A percentile compares a stretch with the other conserved stretches of the same genome.
phyloP scores from a whole-genome alignment of 2,888 invertebrate species.

The Tipula lateralis region DNA sequence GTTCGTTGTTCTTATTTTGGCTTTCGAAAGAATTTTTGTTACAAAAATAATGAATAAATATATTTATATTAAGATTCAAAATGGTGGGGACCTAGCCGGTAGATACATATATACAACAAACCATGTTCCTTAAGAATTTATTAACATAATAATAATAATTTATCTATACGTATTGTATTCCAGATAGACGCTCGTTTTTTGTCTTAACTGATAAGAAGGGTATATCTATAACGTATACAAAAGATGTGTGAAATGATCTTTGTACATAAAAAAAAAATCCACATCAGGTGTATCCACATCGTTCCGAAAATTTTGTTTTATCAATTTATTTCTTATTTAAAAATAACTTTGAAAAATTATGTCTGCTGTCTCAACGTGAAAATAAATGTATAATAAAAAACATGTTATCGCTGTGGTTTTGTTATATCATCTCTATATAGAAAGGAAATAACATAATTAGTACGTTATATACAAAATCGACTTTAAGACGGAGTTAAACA shows the following conservation, averaged over 20 bases:
- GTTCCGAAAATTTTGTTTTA: neutral
- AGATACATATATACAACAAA: neutral
- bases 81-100: too few relatives aligned
- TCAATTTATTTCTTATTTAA: neutral
- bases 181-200: neutral
- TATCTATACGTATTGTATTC: neutral
- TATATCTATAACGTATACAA: neutral
- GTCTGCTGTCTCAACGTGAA: neutral
- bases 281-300: neutral
- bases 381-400: neutral
- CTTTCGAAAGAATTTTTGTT: neutral
- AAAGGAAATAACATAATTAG: neutral
- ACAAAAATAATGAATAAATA: neutral
- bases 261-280: neutral
- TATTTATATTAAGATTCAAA: slow-evolving; percentile 3
- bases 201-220: neutral
- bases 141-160: neutral
- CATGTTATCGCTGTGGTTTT: neutral
- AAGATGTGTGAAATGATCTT: neutral
- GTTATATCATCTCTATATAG: neutral
- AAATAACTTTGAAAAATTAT: neutral
- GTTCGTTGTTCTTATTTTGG: neutral
- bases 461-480: neutral
- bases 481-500: neutral
- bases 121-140: neutral